Evolutionary conservation across 2,113 vertebrate genomes (phyloP), one percentile per base, ranked within the genome.

Genomic region (Pelvicachromis taeniatus): DNA sequence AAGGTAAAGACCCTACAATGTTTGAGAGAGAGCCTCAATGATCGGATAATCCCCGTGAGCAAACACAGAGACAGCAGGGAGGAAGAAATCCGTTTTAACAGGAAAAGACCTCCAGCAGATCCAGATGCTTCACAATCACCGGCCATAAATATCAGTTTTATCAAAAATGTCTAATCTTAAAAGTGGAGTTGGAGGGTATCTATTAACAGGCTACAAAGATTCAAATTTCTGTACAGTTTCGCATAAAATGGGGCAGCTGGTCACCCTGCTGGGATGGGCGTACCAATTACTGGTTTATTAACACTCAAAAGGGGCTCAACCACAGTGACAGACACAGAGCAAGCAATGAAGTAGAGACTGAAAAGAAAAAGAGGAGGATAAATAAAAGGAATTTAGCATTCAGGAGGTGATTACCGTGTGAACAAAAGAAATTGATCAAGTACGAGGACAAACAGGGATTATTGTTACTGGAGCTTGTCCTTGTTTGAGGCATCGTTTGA

Each of bases 81-180:
- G 35, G 63, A 68, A 68, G n/a, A 68, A 68, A 40, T 42, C 63
- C 35, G 5, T 68, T 68, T 16, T 68, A 68, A 68, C 61, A 68
- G 61, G 35, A 68, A 40, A 35, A 68, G n/a, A 65, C 61, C 61
- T 40, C 61, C 35, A 23, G 19, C 19, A 65, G 35, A 40, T 21
- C 19, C 11, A 73, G 21, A 73, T 45, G 23, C 26, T 45, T 70
- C 13, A 26, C 21, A 45, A 21, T 11, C 40, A 73, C 40, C 23
- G 7, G 23, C 23, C 68, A 10, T 29, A 29, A 10, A 17, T 73
- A 11, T 48, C 14, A 48, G 21, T 26, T 29, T 70, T 7, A 29
- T 14, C 65, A 48, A 29, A 70, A 7, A 70, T 6, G 38, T 16
- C 4, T 45, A 45, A 45, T 45, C 3, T 42, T 73, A 50, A 45